These are phyloP conservation scores for Heliconius erato DNA, from an alignment of 2,888 invertebrate species.

Conservation along the genomic window DNA sequence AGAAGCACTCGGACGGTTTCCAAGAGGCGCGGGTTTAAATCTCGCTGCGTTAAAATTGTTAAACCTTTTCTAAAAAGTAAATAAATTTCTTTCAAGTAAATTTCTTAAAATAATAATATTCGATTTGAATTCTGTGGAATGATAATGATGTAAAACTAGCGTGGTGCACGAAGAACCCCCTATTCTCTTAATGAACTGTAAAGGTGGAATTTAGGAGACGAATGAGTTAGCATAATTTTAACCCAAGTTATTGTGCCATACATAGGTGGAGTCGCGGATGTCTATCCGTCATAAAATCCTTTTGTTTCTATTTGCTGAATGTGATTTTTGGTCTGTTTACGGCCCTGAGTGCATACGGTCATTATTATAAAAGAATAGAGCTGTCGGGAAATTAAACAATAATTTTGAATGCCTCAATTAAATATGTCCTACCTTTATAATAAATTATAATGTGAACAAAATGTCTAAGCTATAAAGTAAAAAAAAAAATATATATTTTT, in stretches of 20 bases:
- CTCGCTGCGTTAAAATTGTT: too few relatives aligned
- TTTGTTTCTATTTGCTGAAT: constrained; percentile 22
- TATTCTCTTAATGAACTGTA: too few relatives aligned
- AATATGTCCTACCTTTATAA: neutral
- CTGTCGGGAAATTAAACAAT: constrained; percentile 15
- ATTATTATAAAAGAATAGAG: constrained; percentile 21
- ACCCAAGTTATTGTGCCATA: too few relatives aligned
- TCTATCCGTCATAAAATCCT: neutral
- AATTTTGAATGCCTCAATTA: constrained; percentile 11
- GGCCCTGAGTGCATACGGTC: constrained; percentile 6
- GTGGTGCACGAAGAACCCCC: neutral
- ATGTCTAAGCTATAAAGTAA: too few relatives aligned
- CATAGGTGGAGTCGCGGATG: neutral
- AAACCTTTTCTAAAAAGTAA: too few relatives aligned
- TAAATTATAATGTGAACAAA: neutral
- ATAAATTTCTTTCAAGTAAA: neutral
- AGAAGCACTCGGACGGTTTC: too few relatives aligned
- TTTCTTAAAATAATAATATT: neutral
- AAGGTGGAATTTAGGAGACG: neutral
- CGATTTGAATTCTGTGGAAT: neutral
- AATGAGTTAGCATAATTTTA: neutral
- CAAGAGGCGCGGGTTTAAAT: too few relatives aligned
- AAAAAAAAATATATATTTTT: too few relatives aligned
- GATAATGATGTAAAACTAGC: neutral
- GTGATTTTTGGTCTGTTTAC: constrained; percentile 23